Evolutionary conservation across 2,113 vertebrate species (phyloP), one percentile per base, ranked within the genome.

Genomic region (Eretmochelys imbricata): DNA sequence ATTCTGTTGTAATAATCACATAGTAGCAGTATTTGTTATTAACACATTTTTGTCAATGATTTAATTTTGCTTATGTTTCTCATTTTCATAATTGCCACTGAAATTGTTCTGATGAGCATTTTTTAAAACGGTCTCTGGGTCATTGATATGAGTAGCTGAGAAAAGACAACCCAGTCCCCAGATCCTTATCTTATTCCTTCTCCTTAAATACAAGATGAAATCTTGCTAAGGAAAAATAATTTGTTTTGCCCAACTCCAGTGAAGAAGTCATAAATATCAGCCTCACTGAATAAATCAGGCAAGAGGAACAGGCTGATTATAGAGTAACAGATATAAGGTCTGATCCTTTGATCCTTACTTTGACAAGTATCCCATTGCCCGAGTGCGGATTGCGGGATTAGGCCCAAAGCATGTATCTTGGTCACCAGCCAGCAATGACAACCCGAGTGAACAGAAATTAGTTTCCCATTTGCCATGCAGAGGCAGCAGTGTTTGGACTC

Each of bases 221-320:
- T 88, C 75, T 89, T 84, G 42, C 89, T 89, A 85, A 91, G 83
- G 81, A 88, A 91, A 95, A 95, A 85, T 90, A 95, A 95, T 91
- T 94, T 93, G 94, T 94, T 96, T 85, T 95, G 91, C 38, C 93
- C 94, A 95, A 97, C 97, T 96, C 94, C 89, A 75, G 92, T 96
- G 88, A 82, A 96, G 96, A 97, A 96, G 96, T 93, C 93, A 92
- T 54, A 91, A 78, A 96, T 84, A 90, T 95, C 92, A 96, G 92
- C 49, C 89, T 95, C 93, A 95, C 80, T 96, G 89, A 97, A 94
- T 91, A 95, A 96, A 95, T 95, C 50, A 92, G 95, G 84, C 96
- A 97, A 97, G 94, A 79, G 94, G 86, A 97, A 97, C 95, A 95
- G 96, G 80, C 92, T 94, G 96, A 97, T 97, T 95, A 95, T 89